Percentiles rank a stretch among this genome's conserved stretches.
phyloP scores from a whole-genome alignment of 2,888 invertebrate species.

The Spodoptera picta region DNA sequence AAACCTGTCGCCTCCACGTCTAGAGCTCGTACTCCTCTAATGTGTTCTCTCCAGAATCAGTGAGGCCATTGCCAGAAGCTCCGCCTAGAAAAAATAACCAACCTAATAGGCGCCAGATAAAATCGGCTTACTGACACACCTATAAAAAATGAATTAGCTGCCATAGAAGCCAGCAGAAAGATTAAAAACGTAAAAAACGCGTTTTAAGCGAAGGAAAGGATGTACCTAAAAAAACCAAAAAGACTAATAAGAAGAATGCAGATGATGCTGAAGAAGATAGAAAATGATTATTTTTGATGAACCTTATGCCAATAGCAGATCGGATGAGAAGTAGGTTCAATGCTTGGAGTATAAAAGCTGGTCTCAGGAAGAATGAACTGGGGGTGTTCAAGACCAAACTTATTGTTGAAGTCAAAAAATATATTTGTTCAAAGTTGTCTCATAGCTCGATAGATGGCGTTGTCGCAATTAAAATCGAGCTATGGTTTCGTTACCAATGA shows the following conservation, averaged over 20 bases:
- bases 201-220: not conserved
- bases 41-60: slow-evolving; percentile 5
- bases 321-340: not conserved
- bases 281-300: too few species aligned
- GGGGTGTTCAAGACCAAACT: too few species aligned
- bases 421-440: too few species aligned
- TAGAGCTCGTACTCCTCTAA: slow-evolving; percentile 1
- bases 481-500: too few species aligned
- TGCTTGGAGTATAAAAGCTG: too few species aligned
- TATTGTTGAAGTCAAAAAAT: too few species aligned
- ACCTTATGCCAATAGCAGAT: slow-evolving; percentile 1
- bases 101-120: not conserved
- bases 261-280: too few species aligned
- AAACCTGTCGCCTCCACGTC: not conserved
- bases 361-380: too few species aligned
- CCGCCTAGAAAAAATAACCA: slow-evolving; percentile 1
- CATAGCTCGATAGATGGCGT: too few species aligned
- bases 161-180: slow-evolving; percentile 1
- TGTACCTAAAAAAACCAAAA: not conserved
- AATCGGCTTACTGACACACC: slow-evolving; percentile 3
- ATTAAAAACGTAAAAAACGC: not conserved
- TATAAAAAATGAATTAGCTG: not conserved
- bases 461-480: too few species aligned
- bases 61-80: slow-evolving; percentile 4
- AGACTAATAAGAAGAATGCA: too few species aligned